Evolutionary conservation across 2,113 vertebrate species (phyloP), one percentile per base, ranked within the genome.

Genomic region (Neoarius graeffei): DNA sequence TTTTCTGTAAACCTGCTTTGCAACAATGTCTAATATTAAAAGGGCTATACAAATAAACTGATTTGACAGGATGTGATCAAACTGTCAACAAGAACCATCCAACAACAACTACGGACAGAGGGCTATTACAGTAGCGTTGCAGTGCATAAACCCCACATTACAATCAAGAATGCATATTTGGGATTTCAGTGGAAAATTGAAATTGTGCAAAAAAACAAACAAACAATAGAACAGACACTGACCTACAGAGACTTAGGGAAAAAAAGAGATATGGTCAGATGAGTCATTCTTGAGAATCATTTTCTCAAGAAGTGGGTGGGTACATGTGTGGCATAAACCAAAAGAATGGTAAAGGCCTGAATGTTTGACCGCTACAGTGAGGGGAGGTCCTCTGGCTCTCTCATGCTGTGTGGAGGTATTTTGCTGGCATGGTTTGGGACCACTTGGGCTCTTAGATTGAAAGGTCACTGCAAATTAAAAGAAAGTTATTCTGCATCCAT

Each of bases 401-500:
- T 35, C 17, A 15, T 19, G 27, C 67, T 71, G 67, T 35, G 14
- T 71, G 14, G 27, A 71, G 66, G 27, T 15, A 71, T 71, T 50
- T 50, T 76, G 20, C 71, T 50, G 19, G 4, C 11, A 79, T 15
- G 5, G 74, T 54, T 79, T 79, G 23, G 74, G 74, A 25, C 50
- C 50, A 77, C 74, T 77, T 77, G 50, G 25, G 4, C 13, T 4
- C 76, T 80, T 27, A 27, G 13, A 56, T 80, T 7, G 14, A 80
- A 80, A 80, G 50, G 50, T 80, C 52, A 80, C 6, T 17, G 11
- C 7, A 27, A 80, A 80, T 80, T 25, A 56, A 80, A 27, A 56
- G 6, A 80, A 56, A 17, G 76, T 27, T 80, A 80, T 80, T 80
- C 14, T 56, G 25, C 76, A 80, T 56, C 76, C 52, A 80, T 80